These are phyloP conservation scores for Nycticryphes semicollaris DNA, from an alignment of 2,113 vertebrate species.

Conservation along the genomic window DNA sequence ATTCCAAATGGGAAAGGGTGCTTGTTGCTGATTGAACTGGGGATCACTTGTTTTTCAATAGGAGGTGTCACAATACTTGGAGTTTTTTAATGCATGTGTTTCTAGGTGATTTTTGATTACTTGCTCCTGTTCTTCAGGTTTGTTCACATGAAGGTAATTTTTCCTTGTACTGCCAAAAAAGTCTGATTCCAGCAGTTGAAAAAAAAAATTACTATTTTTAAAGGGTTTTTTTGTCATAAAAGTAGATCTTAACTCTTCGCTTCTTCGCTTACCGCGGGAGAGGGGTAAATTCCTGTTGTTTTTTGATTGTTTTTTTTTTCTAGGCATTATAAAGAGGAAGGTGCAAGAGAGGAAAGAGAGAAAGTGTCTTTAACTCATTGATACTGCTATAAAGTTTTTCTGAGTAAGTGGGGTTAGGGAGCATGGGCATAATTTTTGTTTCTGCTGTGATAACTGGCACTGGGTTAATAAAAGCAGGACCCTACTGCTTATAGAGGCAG, in stretches of 20 bases:
- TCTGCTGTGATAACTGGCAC: neutral
- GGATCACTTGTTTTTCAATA: neutral
- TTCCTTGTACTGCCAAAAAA: neutral
- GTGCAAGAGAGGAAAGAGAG: neutral
- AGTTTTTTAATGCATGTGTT: neutral
- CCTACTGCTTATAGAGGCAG: neutral
- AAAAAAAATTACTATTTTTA: neutral
- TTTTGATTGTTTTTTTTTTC: neutral
- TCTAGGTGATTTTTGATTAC: neutral
- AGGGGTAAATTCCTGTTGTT: neutral
- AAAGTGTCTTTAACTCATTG: neutral
- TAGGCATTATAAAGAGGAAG: neutral
- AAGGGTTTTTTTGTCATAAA: neutral
- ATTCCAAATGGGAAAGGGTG: neutral
- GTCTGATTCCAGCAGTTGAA: neutral
- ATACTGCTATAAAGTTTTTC: neutral
- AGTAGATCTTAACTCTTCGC: neutral
- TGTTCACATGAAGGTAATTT: neutral
- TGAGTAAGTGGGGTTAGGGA: neutral
- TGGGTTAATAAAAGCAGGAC: neutral
- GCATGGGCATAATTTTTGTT: neutral
- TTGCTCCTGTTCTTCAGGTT: neutral
- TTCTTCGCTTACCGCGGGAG: neutral
- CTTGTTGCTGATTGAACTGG: neutral
- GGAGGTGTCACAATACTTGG: neutral